phyloP scores from a whole-genome alignment of 2,113 vertebrate species.

The Burhinus bistriatus region DNA sequence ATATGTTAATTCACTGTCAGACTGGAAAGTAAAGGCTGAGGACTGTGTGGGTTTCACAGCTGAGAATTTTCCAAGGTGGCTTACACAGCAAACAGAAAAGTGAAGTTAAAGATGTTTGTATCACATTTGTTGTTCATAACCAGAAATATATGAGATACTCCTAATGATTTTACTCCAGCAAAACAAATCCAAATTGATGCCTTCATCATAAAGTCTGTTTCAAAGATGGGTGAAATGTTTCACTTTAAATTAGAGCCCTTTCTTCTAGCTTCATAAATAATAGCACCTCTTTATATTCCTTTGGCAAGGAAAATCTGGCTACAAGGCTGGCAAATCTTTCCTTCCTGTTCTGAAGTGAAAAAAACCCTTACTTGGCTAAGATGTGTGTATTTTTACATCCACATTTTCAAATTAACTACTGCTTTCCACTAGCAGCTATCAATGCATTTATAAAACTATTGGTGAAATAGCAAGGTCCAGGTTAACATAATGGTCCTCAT shows the following conservation, averaged over 20 bases:
- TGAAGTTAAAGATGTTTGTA: background rate
- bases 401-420: background rate
- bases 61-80: background rate
- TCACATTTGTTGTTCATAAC: background rate
- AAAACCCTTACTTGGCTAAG: background rate
- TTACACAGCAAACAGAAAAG: background rate
- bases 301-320: background rate
- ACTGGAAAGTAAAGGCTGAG: background rate
- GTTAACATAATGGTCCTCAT: background rate
- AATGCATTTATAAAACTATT: background rate
- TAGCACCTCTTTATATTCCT: background rate
- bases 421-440: background rate
- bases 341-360: background rate
- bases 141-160: background rate
- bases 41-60: background rate
- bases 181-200: background rate
- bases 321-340: background rate
- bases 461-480: background rate
- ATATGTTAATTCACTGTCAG: background rate
- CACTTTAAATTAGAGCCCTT: background rate
- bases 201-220: background rate
- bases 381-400: background rate
- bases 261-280: background rate
- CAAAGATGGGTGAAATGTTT: background rate
- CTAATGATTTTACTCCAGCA: background rate